Percentiles rank a stretch among this genome's conserved stretches.
Conservation (phyloP, 2,113 vertebrate genomes). For the Suricata suricatta region DNA sequence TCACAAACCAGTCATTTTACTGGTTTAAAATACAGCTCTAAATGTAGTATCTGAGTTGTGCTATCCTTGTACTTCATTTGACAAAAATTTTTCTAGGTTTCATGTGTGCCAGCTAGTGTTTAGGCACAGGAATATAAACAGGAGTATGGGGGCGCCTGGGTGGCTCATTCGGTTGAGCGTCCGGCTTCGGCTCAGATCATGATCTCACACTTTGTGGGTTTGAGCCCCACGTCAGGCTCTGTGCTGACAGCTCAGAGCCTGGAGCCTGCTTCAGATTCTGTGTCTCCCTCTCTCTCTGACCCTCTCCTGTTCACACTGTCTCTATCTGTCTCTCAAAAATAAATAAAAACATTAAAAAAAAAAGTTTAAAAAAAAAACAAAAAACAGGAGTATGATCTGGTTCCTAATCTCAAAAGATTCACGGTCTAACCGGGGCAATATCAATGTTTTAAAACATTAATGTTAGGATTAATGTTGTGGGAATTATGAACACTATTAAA, state of each 20-base stretch:
- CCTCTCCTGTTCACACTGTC: too few species aligned
- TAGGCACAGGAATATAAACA: background rate
- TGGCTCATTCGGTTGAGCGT: too few species aligned
- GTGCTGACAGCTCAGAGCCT: too few species aligned
- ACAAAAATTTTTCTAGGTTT: background rate
- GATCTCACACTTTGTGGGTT: too few species aligned
- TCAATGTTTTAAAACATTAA: constrained; percentile 5
- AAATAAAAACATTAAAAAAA: too few species aligned
- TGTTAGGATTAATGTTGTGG: constrained; percentile 10
- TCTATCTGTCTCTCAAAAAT: too few species aligned
- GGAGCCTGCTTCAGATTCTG: too few species aligned
- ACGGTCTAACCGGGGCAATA: background rate
- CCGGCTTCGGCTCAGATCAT: too few species aligned
- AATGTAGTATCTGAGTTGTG: background rate
- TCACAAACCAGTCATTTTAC: background rate
- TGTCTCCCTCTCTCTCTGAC: too few species aligned
- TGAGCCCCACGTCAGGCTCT: too few species aligned
- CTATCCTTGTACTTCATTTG: background rate
- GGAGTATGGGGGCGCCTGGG: too few species aligned
- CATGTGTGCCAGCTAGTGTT: background rate
- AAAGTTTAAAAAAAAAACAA: too few species aligned
- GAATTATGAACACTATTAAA: constrained; percentile 4
- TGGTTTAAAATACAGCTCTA: constrained; percentile 17
- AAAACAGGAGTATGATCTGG: background rate
- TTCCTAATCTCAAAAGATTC: background rate